These are phyloP conservation scores for Lepidochitona cinerea DNA, from an alignment of 2,888 invertebrate species.

Conservation along the genomic window DNA sequence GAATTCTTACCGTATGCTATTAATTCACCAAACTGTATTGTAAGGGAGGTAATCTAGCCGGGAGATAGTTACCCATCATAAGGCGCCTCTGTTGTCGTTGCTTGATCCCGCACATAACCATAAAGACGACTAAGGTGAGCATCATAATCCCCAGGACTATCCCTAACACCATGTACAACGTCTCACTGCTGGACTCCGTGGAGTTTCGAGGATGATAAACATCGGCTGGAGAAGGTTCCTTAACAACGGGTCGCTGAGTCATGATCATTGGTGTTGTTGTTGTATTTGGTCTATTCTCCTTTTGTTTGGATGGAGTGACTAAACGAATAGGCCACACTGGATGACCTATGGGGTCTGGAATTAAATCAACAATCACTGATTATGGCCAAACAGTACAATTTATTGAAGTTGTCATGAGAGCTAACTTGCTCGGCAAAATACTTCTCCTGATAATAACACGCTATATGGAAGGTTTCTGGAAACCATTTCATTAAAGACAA, in stretches of 20 bases:
- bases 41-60: too few species aligned
- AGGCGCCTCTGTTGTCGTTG: constrained; percentile 64
- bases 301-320: not conserved
- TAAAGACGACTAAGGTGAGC: constrained; percentile 61
- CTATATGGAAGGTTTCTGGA: too few species aligned
- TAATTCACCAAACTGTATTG: too few species aligned
- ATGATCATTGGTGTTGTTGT: not conserved
- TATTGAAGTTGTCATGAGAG: too few species aligned
- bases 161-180: constrained; percentile 67
- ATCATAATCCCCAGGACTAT: constrained; percentile 66
- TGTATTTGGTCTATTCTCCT: not conserved
- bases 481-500: too few species aligned
- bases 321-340: not conserved
- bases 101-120: constrained; percentile 68
- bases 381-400: too few species aligned
- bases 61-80: too few species aligned
- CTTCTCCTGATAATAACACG: too few species aligned
- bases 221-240: constrained; percentile 11
- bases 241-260: too few species aligned
- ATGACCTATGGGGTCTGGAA: not conserved
- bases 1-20: too few species aligned
- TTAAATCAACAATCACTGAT: too few species aligned
- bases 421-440: too few species aligned
- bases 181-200: constrained; percentile 52
- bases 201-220: constrained; percentile 16